These are phyloP conservation scores for Ylistrum balloti DNA, from an alignment of 1,140 invertebrate genomes.

Conservation along the genomic window DNA sequence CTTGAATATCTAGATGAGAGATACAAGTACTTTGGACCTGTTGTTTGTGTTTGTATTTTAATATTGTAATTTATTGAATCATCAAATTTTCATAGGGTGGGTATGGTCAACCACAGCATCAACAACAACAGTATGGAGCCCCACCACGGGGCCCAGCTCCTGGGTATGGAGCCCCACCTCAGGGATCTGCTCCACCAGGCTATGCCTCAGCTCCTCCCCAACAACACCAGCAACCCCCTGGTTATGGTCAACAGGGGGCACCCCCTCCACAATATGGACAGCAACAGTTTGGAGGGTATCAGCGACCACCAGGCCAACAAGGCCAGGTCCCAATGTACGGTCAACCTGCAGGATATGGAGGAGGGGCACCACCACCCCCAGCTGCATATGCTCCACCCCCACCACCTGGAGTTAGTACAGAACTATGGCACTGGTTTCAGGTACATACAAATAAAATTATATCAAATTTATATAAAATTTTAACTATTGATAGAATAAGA, in stretches of 20 bases:
- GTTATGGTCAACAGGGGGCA: slow-evolving; percentile 43
- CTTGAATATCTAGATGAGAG: no score
- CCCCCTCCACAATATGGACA: slow-evolving; percentile 53
- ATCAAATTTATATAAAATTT: no score
- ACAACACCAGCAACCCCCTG: slow-evolving; percentile 16
- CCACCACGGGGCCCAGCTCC: slow-evolving; percentile 51
- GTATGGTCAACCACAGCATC: slow-evolving; percentile 59
- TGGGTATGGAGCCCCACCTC: slow-evolving; percentile 45
- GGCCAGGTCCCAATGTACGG: slow-evolving; percentile 54
- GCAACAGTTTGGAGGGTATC: slow-evolving; percentile 54
- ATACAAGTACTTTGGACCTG: no score
- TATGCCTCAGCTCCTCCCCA: neutral
- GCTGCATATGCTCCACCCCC: slow-evolving; percentile 57
- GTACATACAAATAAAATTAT: slow-evolving; percentile 61
- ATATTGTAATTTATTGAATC: no score
- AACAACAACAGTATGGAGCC: slow-evolving; percentile 50
- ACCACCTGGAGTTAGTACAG: slow-evolving; percentile 83
- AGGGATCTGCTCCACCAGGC: neutral
- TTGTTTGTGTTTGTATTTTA: no score
- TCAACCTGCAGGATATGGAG: slow-evolving; percentile 56
- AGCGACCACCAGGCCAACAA: slow-evolving; percentile 56
- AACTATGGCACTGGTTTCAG: slow-evolving; percentile 85
- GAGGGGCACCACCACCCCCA: slow-evolving; percentile 42
- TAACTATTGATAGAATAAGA: no score
- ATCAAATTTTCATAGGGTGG: slow-evolving; percentile 52